Percentiles rank a stretch among this genome's conserved stretches.
These are phyloP conservation scores for Cladorhizidae sp. DNA, from an alignment of 37 sponge, comb jelly and placozoan genomes.

Conservation along the genomic window DNA sequence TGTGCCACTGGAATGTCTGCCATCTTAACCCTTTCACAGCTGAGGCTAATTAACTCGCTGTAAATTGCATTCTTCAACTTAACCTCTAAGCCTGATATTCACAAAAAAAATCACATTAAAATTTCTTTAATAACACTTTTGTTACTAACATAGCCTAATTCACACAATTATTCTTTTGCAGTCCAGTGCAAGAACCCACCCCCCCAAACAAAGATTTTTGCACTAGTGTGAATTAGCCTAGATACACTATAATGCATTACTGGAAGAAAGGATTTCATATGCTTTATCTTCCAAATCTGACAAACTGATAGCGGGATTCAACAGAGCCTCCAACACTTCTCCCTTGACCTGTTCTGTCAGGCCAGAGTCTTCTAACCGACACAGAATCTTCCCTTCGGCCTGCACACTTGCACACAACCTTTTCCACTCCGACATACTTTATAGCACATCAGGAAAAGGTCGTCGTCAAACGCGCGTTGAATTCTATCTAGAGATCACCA, in stretches of 20 bases:
- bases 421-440: conserved; percentile 16
- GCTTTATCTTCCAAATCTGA: conserved; percentile 6
- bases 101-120: not conserved
- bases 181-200: no score
- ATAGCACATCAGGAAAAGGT: no score
- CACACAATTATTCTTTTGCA: not conserved
- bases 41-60: conserved; percentile 19
- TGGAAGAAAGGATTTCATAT: not conserved
- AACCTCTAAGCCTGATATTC: conserved; percentile 15
- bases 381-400: conserved; percentile 7
- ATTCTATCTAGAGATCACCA: no score
- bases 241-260: no score
- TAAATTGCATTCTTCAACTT: conserved; percentile 46
- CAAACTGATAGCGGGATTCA: not conserved
- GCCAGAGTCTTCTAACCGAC: not conserved
- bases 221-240: no score
- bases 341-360: conserved; percentile 16
- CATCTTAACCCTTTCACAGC: not conserved
- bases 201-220: no score
- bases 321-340: not conserved
- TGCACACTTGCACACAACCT: not conserved
- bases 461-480: no score
- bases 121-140: not conserved
- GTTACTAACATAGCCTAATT: not conserved
- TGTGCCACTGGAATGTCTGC: not conserved